Base-by-base conservation (phyloP, 1,140 invertebrate genomes). In the Yoshiicerus persimilis region DNA sequence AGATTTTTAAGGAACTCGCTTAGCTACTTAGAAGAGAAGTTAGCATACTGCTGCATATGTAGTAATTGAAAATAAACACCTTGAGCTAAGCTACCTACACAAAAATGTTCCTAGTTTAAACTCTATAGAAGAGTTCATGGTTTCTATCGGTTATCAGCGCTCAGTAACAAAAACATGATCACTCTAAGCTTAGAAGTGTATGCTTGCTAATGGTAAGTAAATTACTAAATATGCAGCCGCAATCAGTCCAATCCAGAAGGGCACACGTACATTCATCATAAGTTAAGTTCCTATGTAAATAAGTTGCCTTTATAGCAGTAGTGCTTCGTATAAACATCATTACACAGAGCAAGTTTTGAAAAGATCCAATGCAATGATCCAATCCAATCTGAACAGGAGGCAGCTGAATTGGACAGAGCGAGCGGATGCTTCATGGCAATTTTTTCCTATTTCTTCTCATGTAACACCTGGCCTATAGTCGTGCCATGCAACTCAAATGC, bases 361-460 rank as follows among this genome's bases (percentile, higher is more conserved):
- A 80, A 80, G 75, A 80, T 80, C 75, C 80, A 41, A 41, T 36
- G 80, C n/a, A n/a, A 39, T 23, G 27, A 25, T 62, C 38, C n/a
- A 86, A 64, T 86, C 62, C 47, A 38, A 41, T n/a, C n/a, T n/a
- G n/a, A 66, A 32, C 70, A 84, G 87, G 56, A 83, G 87, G 77
- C 75, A 87, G 87, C 75, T 84, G 87, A 87, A 56, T 56, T 56
- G 47, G 16, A 56, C 16, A 56, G 47, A 80, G 32, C 20, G 75
- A 80, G 41, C 87, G 87, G 87, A 87, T 87, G 80, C 87, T 87
- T 39, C 87, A 87, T 87, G 87, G 87, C 87, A 87, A 87, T 87
- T 87, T 87, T 87, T 87, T 80, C 77, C 39, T 84, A 56, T 87
- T 83, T 84, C 23, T 87, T 87, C 87, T 34, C 87, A 84, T 84